phyloP scores from a whole-genome alignment of 2,888 invertebrate species.

The Atrina japonica region DNA sequence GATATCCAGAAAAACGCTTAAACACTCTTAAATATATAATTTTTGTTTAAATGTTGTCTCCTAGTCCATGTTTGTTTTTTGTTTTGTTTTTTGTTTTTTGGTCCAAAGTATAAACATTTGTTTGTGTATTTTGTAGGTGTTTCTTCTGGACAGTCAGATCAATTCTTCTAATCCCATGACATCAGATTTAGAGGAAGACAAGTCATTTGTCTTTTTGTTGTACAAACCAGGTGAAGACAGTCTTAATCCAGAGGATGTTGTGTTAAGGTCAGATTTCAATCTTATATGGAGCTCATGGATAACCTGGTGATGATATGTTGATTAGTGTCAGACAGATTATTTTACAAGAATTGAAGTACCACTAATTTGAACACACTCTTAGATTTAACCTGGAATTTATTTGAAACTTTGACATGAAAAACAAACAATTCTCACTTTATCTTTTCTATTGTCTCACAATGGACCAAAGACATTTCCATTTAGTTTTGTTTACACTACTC shows the following conservation, averaged over 20 bases:
- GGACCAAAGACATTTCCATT: too few species aligned
- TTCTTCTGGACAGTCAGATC: slow-evolving; percentile 84
- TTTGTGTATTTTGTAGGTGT: slow-evolving; percentile 84
- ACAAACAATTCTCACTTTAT: too few species aligned
- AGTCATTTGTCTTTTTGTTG: slow-evolving; percentile 93
- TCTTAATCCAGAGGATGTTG: slow-evolving; percentile 75
- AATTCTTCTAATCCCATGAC: slow-evolving; percentile 52
- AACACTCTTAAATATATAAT: too few species aligned
- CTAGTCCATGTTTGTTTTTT: too few species aligned
- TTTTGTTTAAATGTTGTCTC: too few species aligned
- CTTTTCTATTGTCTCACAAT: too few species aligned
- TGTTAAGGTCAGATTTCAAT: slow-evolving; percentile 66
- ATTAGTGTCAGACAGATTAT: not conserved
- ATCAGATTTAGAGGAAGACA: slow-evolving; percentile 84
- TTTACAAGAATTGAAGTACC: not conserved
- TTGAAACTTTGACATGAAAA: not conserved
- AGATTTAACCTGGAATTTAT: too few species aligned
- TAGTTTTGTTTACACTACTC: too few species aligned
- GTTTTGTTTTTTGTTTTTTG: too few species aligned
- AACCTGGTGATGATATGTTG: not conserved
- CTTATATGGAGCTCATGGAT: too few species aligned
- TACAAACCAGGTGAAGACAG: slow-evolving; percentile 84
- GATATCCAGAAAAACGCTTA: too few species aligned
- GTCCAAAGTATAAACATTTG: too few species aligned
- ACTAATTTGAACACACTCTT: not conserved